Evolutionary conservation across 2,113 vertebrate genomes (phyloP).

Genomic region (Vireo altiloquus): DNA sequence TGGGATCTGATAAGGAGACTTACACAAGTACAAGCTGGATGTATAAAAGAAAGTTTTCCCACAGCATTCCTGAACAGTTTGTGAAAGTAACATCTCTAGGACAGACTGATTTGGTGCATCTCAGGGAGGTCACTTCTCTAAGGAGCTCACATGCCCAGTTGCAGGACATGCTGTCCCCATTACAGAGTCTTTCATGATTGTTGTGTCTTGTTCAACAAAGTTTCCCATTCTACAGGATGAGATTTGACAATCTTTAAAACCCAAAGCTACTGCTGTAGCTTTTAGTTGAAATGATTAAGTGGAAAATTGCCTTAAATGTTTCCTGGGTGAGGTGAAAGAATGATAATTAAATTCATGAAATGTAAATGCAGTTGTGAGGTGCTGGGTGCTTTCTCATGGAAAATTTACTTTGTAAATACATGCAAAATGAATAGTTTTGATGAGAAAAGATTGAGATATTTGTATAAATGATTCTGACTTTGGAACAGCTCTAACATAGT

Average conservation of each 20-base stretch:
- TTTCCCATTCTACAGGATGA: not conserved
- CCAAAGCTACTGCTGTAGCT: not conserved
- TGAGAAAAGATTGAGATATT: slow-evolving; percentile 11
- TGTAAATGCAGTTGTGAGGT: slow-evolving; percentile 10
- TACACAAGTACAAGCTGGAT: not conserved
- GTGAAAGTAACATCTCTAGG: not conserved
- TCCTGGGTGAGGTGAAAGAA: slow-evolving; percentile 60
- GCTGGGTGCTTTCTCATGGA: not conserved
- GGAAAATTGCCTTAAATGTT: slow-evolving; percentile 67
- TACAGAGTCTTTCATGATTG: not conserved
- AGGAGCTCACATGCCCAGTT: not conserved
- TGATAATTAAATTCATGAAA: slow-evolving; percentile 68
- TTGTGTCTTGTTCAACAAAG: not conserved
- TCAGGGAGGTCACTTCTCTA: not conserved
- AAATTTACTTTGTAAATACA: not conserved
- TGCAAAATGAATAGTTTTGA: slow-evolving; percentile 4
- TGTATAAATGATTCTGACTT: not conserved
- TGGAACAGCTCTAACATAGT: not conserved
- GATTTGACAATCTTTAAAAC: slow-evolving; percentile 32
- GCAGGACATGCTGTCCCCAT: not conserved
- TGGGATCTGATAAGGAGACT: not conserved
- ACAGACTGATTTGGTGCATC: not conserved
- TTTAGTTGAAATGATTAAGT: slow-evolving; percentile 59
- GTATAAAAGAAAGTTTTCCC: not conserved
- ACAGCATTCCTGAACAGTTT: not conserved